Percentiles rank a stretch among this genome's conserved stretches.
Evolutionary conservation across 2,113 vertebrate genomes (phyloP).

Genomic region (Alligator sinensis): DNA sequence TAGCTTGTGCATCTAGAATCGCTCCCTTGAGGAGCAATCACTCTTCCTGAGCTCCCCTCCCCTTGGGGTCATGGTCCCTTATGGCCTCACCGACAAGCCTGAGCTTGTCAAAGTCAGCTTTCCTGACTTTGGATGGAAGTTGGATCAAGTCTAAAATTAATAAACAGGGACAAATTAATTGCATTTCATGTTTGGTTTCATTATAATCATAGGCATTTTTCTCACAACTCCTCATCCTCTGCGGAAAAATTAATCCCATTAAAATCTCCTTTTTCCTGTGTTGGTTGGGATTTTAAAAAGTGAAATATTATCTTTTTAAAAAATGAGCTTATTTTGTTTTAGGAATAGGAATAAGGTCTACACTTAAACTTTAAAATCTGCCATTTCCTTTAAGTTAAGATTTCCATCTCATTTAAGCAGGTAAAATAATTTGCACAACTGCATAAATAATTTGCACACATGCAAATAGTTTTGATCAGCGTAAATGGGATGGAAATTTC

Average conservation of each 20-base stretch:
- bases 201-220: background rate
- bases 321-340: background rate
- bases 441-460: background rate
- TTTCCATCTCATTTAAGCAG: background rate
- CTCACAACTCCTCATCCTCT: background rate
- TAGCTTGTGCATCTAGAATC: no score
- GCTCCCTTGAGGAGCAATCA: no score
- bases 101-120: no score
- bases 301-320: background rate
- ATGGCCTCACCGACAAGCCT: no score
- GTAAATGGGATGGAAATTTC: background rate
- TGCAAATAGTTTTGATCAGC: background rate
- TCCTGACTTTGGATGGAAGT: no score
- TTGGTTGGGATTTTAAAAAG: background rate
- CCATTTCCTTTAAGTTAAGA: background rate
- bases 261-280: background rate
- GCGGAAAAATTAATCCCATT: background rate
- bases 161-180: no score
- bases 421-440: background rate
- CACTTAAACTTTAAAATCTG: background rate
- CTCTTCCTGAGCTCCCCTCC: no score
- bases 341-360: background rate
- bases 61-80: no score
- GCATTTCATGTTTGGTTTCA: background rate
- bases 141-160: no score